Conservation (phyloP, 2,113 vertebrate species). For the Oenanthe melanoleuca region DNA sequence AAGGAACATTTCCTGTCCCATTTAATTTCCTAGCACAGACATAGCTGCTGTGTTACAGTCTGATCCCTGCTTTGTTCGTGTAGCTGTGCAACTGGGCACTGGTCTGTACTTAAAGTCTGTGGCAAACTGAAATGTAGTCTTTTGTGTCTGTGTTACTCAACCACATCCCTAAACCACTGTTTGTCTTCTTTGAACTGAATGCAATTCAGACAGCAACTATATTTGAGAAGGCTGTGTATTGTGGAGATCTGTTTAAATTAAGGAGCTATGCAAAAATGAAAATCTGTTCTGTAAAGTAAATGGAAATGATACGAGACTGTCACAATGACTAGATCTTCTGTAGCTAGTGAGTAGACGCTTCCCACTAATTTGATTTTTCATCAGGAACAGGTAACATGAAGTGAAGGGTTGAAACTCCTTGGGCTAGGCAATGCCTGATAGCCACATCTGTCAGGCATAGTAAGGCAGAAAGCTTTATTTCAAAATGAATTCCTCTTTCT, state of each 20-base stretch:
- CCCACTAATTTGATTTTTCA: neutral
- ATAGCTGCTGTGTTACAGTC: slow-evolving; percentile 33
- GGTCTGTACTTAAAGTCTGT: slow-evolving; percentile 53
- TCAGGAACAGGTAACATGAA: neutral
- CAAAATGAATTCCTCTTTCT: neutral
- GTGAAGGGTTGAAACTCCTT: neutral
- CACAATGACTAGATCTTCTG: neutral
- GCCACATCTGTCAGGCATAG: neutral
- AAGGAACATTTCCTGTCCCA: slow-evolving; percentile 56
- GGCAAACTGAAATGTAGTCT: slow-evolving; percentile 46
- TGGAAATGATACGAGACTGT: neutral
- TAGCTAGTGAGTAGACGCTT: neutral
- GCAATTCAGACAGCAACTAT: slow-evolving; percentile 17
- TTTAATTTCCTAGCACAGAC: slow-evolving; percentile 60
- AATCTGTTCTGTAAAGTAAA: neutral
- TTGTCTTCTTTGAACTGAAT: slow-evolving; percentile 19
- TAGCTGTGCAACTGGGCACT: slow-evolving; percentile 38
- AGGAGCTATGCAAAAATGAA: neutral
- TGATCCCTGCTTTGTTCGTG: slow-evolving; percentile 48
- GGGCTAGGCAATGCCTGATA: neutral
- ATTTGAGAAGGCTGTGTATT: slow-evolving; percentile 4
- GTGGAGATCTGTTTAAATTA: neutral
- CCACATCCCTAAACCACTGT: slow-evolving; percentile 34
- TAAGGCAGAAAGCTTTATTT: neutral
- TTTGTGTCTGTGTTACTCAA: slow-evolving; percentile 50